Conservation (phyloP, 2,113 vertebrate genomes). For the Nematolebias whitei region DNA sequence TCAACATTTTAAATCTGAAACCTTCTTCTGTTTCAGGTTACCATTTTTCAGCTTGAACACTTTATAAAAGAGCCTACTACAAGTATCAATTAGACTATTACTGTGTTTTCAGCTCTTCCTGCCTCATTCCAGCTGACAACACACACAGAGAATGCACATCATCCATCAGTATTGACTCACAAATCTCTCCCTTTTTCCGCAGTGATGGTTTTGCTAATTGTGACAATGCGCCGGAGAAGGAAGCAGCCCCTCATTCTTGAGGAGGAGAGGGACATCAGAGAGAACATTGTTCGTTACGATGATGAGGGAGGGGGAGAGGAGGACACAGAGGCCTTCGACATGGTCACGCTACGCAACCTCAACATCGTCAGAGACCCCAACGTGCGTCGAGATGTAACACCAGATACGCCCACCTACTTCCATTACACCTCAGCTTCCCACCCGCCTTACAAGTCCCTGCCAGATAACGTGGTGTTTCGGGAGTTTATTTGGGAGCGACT, state of each 20-base stretch:
- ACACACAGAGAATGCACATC: background rate
- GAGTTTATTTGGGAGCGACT: constrained; percentile 98
- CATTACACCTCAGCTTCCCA: constrained; percentile 78
- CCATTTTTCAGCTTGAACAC: no score
- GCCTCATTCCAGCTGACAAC: constrained; percentile 1
- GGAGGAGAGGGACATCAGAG: constrained; percentile 91
- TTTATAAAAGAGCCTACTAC: background rate
- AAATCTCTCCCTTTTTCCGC: constrained; percentile 45
- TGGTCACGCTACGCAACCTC: constrained; percentile 93
- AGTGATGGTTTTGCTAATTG: constrained; percentile 93
- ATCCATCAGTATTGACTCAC: constrained; percentile 22
- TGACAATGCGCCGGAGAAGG: constrained; percentile 88
- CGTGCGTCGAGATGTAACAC: constrained; percentile 90
- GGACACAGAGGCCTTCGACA: constrained; percentile 96
- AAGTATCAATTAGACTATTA: background rate
- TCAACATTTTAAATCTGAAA: no score
- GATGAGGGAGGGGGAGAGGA: constrained; percentile 97
- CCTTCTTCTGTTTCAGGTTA: no score
- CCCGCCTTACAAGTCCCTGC: constrained; percentile 86
- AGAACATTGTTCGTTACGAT: constrained; percentile 95
- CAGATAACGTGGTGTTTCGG: constrained; percentile 93
- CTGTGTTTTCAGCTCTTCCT: constrained; percentile 1
- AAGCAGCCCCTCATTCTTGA: constrained; percentile 95
- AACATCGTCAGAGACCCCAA: constrained; percentile 88
- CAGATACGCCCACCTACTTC: constrained; percentile 88